These are phyloP conservation scores for Premnoplex brunnescens DNA, from an alignment of 2,797 vertebrate species.

Conservation along the genomic window DNA sequence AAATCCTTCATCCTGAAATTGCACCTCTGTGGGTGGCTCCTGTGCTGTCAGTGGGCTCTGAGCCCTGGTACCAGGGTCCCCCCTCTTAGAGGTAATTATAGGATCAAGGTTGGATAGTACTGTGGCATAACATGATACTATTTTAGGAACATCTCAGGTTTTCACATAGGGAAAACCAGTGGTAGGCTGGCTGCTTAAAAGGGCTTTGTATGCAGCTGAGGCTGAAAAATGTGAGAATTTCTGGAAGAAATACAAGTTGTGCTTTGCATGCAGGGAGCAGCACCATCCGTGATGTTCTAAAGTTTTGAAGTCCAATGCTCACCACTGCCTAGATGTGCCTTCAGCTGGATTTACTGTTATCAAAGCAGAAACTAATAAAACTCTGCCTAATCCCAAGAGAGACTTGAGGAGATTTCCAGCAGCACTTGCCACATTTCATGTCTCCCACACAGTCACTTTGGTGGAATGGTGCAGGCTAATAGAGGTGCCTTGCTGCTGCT, in stretches of 20 bases:
- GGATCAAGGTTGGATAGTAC: background rate
- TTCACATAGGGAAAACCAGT: background rate
- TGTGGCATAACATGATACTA: rapidly evolving
- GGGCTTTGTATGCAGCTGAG: background rate
- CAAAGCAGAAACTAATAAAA: background rate
- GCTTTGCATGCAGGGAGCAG: background rate
- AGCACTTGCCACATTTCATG: background rate
- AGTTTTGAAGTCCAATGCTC: background rate
- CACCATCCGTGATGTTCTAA: background rate
- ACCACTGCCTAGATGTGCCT: background rate
- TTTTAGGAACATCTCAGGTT: background rate
- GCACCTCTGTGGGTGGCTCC: background rate
- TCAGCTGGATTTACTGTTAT: background rate
- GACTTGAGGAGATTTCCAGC: background rate
- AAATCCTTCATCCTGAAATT: background rate
- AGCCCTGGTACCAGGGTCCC: background rate
- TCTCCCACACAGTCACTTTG: background rate
- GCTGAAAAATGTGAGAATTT: background rate
- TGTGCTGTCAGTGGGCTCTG: background rate
- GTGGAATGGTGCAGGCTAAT: background rate
- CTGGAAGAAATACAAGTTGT: background rate
- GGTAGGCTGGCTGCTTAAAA: background rate
- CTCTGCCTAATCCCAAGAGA: background rate
- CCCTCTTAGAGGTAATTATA: background rate
- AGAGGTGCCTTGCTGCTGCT: background rate